Evolutionary conservation across 2,113 vertebrate species (phyloP), one percentile per base, ranked within the genome.

Genomic region (Nothoprocta pentlandii): DNA sequence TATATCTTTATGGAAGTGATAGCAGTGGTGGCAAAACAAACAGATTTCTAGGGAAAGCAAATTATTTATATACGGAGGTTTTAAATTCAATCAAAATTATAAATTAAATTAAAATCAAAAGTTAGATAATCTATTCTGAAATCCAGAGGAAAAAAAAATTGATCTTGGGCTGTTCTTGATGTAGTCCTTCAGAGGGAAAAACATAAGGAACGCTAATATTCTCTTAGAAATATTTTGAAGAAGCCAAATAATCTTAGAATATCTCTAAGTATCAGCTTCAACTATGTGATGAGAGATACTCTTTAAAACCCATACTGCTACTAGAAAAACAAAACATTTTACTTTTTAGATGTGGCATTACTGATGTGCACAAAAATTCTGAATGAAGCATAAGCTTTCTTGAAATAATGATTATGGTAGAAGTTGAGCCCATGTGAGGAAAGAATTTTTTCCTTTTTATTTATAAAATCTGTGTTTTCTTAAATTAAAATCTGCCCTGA

Each of bases 1-100:
- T 84, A 68, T 22, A 41, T 79, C 66, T 81, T 93, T 63, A 73
- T 30, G 49, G 58, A 92, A 81, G n/a, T 22, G 25, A 59, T 49
- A 67, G 68, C 15, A 80, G 39, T 0, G 0, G 82, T 77, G 46
- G 64, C n/a, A 68, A 95, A 95, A 75, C 0, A 15, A 92, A 92
- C 28, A 39, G 1, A 20, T 34, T 82, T 93, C 79, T 77, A 80
- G 47, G 42, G 32, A 90, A 94, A 89, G 63, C 3, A 85, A 75
- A 68, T 85, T 74, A 94, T 92, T 95, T 92, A 94, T 81, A 90
- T 69, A 85, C 79, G 85, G 82, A 89, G 39, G 47, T 89, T 90
- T 79, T 64, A 51, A 71, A 92, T 44, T 92, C 34, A 34, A 34
- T 34, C 34, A 34, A 34, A 34, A 34, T 34, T 34, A 34, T 34